Conservation (phyloP, 2,113 vertebrate species). For the Phaethon lepturus region DNA sequence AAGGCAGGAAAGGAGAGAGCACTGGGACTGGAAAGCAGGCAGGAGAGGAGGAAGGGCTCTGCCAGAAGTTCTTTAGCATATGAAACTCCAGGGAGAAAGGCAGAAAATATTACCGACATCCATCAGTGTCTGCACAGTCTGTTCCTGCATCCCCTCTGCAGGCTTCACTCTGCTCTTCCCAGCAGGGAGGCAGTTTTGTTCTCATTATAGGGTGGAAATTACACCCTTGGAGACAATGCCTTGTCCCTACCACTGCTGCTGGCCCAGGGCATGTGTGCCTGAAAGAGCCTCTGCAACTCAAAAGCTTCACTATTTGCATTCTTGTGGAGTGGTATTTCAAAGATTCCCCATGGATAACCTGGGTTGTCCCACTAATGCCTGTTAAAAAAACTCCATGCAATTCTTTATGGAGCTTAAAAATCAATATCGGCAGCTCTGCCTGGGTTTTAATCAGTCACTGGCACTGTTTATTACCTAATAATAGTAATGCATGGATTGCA, state of each 20-base stretch:
- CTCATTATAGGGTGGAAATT: not conserved
- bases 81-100: not conserved
- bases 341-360: not conserved
- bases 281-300: not conserved
- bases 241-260: not conserved
- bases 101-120: constrained; percentile 3
- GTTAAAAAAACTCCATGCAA: not conserved
- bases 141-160: not conserved
- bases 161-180: not conserved
- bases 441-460: not conserved
- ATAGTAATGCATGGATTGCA: not conserved
- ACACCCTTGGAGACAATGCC: not conserved
- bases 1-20: not conserved
- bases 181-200: not conserved
- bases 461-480: constrained; percentile 24
- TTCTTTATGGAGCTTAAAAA: not conserved
- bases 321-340: not conserved
- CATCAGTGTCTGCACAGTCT: not conserved
- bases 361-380: not conserved
- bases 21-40: not conserved
- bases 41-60: not conserved
- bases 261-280: not conserved
- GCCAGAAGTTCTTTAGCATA: not conserved
- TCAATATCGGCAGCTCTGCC: not conserved
- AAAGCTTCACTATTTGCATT: not conserved